Conservation (phyloP, 2,797 vertebrate species). For the Geotrypetes seraphini region DNA sequence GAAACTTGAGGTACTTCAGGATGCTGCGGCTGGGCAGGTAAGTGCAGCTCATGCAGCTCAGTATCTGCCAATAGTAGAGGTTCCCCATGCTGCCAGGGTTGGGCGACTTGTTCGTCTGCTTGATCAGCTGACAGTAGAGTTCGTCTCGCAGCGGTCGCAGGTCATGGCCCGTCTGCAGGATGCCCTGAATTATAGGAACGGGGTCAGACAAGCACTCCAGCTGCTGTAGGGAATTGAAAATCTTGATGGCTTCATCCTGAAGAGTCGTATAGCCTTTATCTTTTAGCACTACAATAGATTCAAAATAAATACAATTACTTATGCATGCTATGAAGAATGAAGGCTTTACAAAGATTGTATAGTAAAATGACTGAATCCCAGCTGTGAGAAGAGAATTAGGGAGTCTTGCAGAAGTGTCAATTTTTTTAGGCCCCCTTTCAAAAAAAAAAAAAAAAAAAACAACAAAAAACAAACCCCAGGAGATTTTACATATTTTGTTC, state of each 20-base stretch:
- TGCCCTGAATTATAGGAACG: slow-evolving; percentile 76
- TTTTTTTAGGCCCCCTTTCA: too few species aligned
- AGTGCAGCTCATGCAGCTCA: slow-evolving; percentile 84
- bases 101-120: slow-evolving; percentile 80
- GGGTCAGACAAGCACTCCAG: slow-evolving; percentile 78
- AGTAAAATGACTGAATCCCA: too few species aligned
- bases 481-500: too few species aligned
- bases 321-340: too few species aligned
- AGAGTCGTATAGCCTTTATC: slow-evolving; percentile 80
- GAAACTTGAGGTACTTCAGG: slow-evolving; percentile 89
- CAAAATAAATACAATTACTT: too few species aligned
- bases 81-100: slow-evolving; percentile 64
- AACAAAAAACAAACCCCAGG: too few species aligned
- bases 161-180: slow-evolving; percentile 86
- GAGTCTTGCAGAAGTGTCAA: too few species aligned
- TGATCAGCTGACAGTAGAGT: slow-evolving; percentile 91
- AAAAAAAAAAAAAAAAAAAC: too few species aligned
- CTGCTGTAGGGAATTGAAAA: slow-evolving; percentile 87
- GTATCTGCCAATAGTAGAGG: slow-evolving; percentile 82
- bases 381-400: too few species aligned
- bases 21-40: slow-evolving; percentile 77
- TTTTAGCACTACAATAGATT: slow-evolving; percentile 58
- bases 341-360: too few species aligned
- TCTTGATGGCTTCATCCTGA: slow-evolving; percentile 86
- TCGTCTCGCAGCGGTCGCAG: slow-evolving; percentile 82